Percentiles rank a stretch among this genome's conserved stretches.
phyloP scores from a whole-genome alignment of 2,888 invertebrate genomes.

The Dasypolia templi region DNA sequence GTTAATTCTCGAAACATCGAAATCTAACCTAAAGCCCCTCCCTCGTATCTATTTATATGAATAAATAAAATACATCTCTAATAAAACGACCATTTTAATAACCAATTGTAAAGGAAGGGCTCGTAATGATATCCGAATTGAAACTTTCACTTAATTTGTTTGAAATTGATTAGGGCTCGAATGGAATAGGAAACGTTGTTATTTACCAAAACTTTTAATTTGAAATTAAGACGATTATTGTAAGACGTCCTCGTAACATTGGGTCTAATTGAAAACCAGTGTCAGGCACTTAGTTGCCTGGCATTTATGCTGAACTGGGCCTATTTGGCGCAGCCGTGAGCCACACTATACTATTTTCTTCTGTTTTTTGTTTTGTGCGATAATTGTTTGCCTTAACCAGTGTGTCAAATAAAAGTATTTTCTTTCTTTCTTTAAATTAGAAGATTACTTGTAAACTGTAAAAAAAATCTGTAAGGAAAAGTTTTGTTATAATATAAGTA shows the following conservation, averaged over 20 bases:
- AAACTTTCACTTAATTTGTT: constrained; percentile 82
- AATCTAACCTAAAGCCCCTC: too few species aligned
- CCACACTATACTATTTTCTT: too few species aligned
- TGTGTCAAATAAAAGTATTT: too few species aligned
- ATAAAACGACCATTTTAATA: constrained; percentile 65
- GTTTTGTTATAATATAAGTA: neutral
- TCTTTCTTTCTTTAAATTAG: too few species aligned
- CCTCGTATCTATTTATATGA: neutral
- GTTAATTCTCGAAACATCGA: neutral
- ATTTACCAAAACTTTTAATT: constrained; percentile 52
- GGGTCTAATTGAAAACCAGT: too few species aligned
- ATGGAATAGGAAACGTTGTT: constrained; percentile 71
- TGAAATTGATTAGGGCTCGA: constrained; percentile 81
- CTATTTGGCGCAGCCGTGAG: too few species aligned
- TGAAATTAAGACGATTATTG: too few species aligned
- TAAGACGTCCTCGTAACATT: too few species aligned
- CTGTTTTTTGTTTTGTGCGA: too few species aligned
- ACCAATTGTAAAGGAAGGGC: constrained; percentile 64
- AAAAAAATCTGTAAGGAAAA: neutral
- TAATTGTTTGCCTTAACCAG: too few species aligned
- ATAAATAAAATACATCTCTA: constrained; percentile 18
- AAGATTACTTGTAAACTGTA: constrained; percentile 18
- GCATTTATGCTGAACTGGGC: too few species aligned
- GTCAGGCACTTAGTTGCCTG: too few species aligned
- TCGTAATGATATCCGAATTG: constrained; percentile 79